Base-by-base conservation (phyloP, 2,888 invertebrate genomes). In the Pandemis cinnamomeana region DNA sequence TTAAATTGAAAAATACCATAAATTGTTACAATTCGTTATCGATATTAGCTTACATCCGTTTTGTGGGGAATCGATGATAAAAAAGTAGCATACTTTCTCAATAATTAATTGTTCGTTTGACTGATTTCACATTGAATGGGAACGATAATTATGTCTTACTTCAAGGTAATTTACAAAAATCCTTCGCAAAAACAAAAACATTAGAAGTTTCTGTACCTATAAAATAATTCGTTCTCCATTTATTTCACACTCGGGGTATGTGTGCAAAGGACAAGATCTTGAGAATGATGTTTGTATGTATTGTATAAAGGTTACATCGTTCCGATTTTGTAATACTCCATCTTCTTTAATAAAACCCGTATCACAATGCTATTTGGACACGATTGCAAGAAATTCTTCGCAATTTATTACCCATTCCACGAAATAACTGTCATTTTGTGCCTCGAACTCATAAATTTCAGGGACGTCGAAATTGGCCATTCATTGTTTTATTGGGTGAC, bases 401-500 rank as follows among this genome's bases (percentile, higher is more conserved):
- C 78, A 79, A 76, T 82, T 82, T 81, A 82, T 81, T 79, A 83
- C 71, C 76, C 76, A 79, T 77, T 80, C 77, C 74, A 79, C 77
- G 79, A 78, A 80, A 81, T 80, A 78, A 80, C 78, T 79, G 80
- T 76, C 77, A 76, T 77, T 75, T 74, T 76, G 78, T 75, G 76
- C 71, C 75, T 77, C 75, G 77, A 75, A 71, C 79, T 79, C 81
- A 82, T 86, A 85, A 83, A 85, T 82, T 86, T 83, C 78, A 80
- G 79, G 80, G 79, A 78, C 79, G 82, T 79, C 75, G 79, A 79
- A 81, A 84, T 83, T 80, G 82, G 78, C 80, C 78, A 81, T 84
- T 80, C 79, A 79, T 79, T 81, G 79, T 80, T 86, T 86, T 84
- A 85, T 86, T 80, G 79, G 77, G 64, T 70, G 78, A 79, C 77